Evolutionary conservation across 2,113 vertebrate species (phyloP), one percentile per base, ranked within the genome.

Genomic region (Callospermophilus lateralis): DNA sequence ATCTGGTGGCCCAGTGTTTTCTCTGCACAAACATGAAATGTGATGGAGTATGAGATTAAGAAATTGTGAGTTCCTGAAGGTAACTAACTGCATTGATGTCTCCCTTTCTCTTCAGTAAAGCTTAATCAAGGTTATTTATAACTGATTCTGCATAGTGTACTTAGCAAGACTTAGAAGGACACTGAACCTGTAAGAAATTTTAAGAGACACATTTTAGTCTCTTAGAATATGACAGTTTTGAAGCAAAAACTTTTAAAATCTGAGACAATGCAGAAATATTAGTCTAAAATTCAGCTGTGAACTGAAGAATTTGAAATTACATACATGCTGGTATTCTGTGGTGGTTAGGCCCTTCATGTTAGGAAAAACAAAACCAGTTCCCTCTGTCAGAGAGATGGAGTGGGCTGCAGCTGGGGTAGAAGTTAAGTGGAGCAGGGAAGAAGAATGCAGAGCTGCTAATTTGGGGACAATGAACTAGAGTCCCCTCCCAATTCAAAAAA

Each of bases 1-100:
- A 97, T 97, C 98, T 98, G 95, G 87, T 96, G 96, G 92, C 91
- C 93, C 95, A 37, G 89, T 98, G 77, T 98, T 88, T 84, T 97
- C 80, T 98, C 94, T 97, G 93, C 97, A 94, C 95, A 97, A 89
- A 92, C 83, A 37, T 97, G 94, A 97, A 79, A 95, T 83, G 96
- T 96, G 96, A 97, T 83, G 34, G 84, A 97, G 85, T 96, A 84
- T 97, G 89, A 96, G 93, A 79, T 95, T 65, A 97, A 97, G 15
- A 97, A 90, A 95, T 98, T 84, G 89, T 94, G 93, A 94, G 48
- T 97, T 96, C 90, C 68, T 37, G 93, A 93, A 65, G 37, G 8
- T 94, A 79, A 80, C 93, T 95, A 96, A 92, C 94, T 95, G 39
- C 83, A 78, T 89, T 76, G 70, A 79, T 93, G 81, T 98, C 96